Evolutionary conservation across 2,797 vertebrate species (phyloP), one percentile per base, ranked within the genome.

Genomic region (Platyrinchus mystaceus): DNA sequence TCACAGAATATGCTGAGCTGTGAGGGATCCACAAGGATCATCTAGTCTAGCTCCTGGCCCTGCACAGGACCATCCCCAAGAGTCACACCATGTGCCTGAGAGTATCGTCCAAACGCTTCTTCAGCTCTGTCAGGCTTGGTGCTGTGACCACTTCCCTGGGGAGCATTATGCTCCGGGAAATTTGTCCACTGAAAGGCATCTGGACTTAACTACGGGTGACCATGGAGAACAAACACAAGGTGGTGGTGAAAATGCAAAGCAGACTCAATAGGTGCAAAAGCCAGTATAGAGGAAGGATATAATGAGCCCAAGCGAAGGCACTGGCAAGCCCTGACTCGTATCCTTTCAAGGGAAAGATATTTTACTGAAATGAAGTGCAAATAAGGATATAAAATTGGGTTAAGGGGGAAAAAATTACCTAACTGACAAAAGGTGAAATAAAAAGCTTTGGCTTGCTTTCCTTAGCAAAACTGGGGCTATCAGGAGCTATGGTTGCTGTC

Each of bases 211-310:
- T 36, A 3, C 10, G 17, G 28, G 36, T 83, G 63, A 59, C 44
- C 60, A 3, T 14, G 10, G 30, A 63, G 37, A 60, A 18, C 2
- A 19, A 62, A 66, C 0, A 0, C 58, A 47, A 87, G 50, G 30
- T 3, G 2, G 9, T 37, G 18, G 17, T 19, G 14, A 53, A 64
- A 90, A 47, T 23, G 10, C 9, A 88, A 50, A 84, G 24, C 41
- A 81, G 17, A 12, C 11, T 7, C 11, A 21, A 7, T 2, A 50
- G 27, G 32, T 53, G 16, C 6, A 15, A 80, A 91, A 93, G 4
- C 3, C 27, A 26, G 9, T 10, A 21, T 0, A 4, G 50, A 55
- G 26, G 37, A 83, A 90, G 17, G 39, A 71, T 21, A 18, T 7
- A 28, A 32, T 34, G 22, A 70, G 14, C 6, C 21, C 14, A 34